Evolutionary conservation across 2,797 vertebrate species (phyloP).

Genomic region (Brotula barbata): DNA sequence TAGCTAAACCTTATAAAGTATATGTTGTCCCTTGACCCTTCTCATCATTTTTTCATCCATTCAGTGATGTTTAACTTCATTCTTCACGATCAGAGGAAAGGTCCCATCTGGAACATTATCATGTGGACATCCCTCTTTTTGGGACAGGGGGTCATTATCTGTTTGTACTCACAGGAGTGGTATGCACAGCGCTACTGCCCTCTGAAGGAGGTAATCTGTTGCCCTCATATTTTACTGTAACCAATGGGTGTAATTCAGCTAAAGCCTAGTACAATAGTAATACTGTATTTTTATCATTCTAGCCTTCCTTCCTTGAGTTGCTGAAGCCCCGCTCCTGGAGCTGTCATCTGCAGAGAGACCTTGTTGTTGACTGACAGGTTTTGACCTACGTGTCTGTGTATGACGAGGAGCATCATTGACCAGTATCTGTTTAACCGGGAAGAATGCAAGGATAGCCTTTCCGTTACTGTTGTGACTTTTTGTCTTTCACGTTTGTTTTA

Average conservation of each 20-base stretch:
- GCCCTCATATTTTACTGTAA: neutral
- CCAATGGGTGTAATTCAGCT: neutral
- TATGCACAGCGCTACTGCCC: conserved; percentile 92
- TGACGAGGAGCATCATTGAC: conserved; percentile 21
- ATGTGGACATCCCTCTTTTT: conserved; percentile 95
- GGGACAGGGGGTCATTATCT: conserved; percentile 90
- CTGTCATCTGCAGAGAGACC: conserved; percentile 73
- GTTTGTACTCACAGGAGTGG: conserved; percentile 97
- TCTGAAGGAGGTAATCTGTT: conserved; percentile 80
- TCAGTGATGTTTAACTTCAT: conserved; percentile 95
- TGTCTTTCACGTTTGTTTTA: conserved; percentile 35
- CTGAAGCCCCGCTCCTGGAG: conserved; percentile 93
- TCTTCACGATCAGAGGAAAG: conserved; percentile 90
- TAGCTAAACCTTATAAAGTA: neutral
- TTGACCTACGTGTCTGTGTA: conserved; percentile 27
- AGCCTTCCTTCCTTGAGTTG: conserved; percentile 88
- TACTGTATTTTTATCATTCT: conserved; percentile 43
- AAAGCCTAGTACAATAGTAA: no score
- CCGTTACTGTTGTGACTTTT: conserved; percentile 27
- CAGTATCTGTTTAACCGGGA: conserved; percentile 32
- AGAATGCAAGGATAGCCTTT: conserved; percentile 13
- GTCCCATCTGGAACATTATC: conserved; percentile 94
- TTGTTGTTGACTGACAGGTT: conserved; percentile 21
- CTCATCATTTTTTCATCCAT: conserved; percentile 1
- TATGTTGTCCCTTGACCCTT: neutral